Conservation (phyloP, 2,797 vertebrate genomes). For the Acanthurus tractus region DNA sequence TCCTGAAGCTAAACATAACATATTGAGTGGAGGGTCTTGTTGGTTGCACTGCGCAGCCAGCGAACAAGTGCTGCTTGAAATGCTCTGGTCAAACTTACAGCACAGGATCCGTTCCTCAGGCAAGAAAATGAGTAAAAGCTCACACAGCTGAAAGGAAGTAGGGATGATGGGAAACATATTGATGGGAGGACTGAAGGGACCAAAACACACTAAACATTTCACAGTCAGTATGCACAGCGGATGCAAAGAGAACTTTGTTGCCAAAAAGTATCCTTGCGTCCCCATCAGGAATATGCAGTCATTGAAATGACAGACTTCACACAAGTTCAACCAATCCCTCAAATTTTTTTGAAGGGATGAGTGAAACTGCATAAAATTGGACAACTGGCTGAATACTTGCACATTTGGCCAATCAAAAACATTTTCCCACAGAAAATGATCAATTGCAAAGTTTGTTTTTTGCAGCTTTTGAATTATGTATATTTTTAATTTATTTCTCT, state of each 20-base stretch:
- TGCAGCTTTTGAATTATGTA: neutral
- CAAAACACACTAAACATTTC: too few species aligned
- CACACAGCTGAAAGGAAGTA: neutral
- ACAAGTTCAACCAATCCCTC: conserved; percentile 24
- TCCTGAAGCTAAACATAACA: conserved; percentile 48
- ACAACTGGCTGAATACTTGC: conserved; percentile 5
- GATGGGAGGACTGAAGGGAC: too few species aligned
- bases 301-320: conserved; percentile 32
- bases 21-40: conserved; percentile 42
- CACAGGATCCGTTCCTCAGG: conserved; percentile 35
- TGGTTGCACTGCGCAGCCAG: conserved; percentile 13
- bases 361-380: neutral
- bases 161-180: neutral
- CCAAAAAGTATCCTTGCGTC: neutral
- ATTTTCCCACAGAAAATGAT: neutral
- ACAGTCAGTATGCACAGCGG: too few species aligned
- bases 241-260: too few species aligned
- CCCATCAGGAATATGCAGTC: conserved; percentile 16
- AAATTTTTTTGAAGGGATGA: conserved; percentile 20
- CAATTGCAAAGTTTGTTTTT: neutral
- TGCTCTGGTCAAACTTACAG: conserved; percentile 37
- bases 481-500: neutral
- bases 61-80: conserved; percentile 34
- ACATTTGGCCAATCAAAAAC: conserved; percentile 11
- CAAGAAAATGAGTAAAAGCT: conserved; percentile 26